These are phyloP conservation scores for Drosophila obscura DNA, from an alignment of 1,140 invertebrate species.

Conservation along the genomic window DNA sequence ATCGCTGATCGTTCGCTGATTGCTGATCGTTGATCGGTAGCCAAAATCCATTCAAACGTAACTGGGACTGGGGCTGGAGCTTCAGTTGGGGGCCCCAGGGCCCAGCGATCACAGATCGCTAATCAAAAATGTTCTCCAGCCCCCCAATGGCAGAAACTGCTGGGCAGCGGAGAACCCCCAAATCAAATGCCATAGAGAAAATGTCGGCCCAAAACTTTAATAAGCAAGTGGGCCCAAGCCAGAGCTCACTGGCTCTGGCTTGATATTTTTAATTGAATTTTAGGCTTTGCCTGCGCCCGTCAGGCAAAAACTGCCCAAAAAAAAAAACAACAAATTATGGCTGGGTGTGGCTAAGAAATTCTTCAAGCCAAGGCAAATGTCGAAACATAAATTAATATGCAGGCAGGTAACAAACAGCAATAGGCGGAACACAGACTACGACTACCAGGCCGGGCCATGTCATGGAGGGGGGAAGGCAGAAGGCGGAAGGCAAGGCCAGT, in stretches of 20 bases:
- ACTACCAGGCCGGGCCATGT: background rate
- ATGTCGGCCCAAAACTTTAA: constrained; percentile 47
- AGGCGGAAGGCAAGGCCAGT: constrained; percentile 38
- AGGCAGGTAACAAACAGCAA: constrained; percentile 49
- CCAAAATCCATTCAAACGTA: constrained; percentile 23
- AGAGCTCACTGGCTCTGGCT: background rate
- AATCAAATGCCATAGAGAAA: constrained; percentile 41
- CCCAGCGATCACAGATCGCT: constrained; percentile 18
- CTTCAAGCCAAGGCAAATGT: constrained; percentile 51
- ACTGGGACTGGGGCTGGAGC: constrained; percentile 2
- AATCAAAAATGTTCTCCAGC: constrained; percentile 36
- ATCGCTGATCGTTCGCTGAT: constrained; percentile 13
- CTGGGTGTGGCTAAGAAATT: constrained; percentile 56
- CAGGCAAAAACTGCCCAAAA: constrained; percentile 18
- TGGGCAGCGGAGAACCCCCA: constrained; percentile 30
- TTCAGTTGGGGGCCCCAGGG: constrained; percentile 13
- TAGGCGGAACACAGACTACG: constrained; percentile 55
- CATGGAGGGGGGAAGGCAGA: no score
- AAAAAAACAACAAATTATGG: constrained; percentile 31
- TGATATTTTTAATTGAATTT: constrained; percentile 62
- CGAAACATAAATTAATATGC: constrained; percentile 64
- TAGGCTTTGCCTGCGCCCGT: constrained; percentile 21
- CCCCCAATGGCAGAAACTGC: background rate
- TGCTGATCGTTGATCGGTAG: constrained; percentile 27
- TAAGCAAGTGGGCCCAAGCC: constrained; percentile 41